phyloP scores from a whole-genome alignment of 2,797 vertebrate species.

The Adrianichthys oophorus region DNA sequence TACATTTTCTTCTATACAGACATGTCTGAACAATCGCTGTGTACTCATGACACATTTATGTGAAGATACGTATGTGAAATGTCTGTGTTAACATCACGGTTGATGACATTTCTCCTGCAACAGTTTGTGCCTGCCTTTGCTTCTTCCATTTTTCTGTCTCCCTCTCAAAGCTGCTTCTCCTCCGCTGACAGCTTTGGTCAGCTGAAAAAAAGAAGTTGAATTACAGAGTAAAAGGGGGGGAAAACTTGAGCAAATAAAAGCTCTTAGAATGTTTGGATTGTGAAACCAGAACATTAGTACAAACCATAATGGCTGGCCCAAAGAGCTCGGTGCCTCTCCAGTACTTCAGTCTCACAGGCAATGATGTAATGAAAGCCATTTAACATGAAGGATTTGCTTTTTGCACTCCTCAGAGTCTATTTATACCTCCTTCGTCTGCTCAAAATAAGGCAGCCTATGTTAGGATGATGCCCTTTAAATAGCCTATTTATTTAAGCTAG shows the following conservation, averaged over 20 bases:
- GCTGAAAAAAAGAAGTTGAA: constrained; percentile 67
- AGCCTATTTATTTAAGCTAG: constrained; percentile 73
- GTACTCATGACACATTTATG: not conserved
- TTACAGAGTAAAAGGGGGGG: constrained; percentile 78
- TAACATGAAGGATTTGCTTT: constrained; percentile 82
- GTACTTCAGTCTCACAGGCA: constrained; percentile 77
- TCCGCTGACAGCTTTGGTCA: constrained; percentile 70
- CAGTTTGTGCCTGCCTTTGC: constrained; percentile 6
- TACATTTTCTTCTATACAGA: constrained; percentile 16
- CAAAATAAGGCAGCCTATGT: constrained; percentile 79
- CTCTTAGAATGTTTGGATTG: constrained; percentile 83
- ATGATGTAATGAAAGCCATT: constrained; percentile 83
- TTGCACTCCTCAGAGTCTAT: constrained; percentile 79
- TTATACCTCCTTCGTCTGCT: constrained; percentile 79
- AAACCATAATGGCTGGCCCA: constrained; percentile 84
- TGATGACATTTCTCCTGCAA: constrained; percentile 3
- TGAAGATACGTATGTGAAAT: not conserved
- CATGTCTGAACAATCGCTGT: not conserved
- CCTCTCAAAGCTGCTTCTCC: constrained; percentile 67
- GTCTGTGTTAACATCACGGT: not conserved
- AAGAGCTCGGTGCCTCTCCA: constrained; percentile 71
- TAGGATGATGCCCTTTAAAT: constrained; percentile 77
- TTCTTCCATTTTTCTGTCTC: constrained; percentile 50
- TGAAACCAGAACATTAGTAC: constrained; percentile 86
- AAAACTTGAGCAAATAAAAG: constrained; percentile 79